Base-by-base conservation (phyloP, 2,797 vertebrate genomes). In the Leuciscus waleckii region DNA sequence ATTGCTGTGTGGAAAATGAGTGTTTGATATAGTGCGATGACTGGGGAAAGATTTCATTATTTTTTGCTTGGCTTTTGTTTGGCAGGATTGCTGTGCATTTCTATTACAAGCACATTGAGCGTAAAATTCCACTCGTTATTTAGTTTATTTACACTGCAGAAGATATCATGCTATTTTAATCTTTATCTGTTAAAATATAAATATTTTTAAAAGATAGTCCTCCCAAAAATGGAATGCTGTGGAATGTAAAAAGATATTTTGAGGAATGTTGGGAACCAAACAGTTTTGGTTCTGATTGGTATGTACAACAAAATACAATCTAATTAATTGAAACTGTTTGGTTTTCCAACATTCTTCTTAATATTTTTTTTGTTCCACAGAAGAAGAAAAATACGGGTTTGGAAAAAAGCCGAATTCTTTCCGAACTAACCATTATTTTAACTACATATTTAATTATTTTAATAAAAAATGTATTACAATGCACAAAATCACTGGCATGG, bases 1-100 rank as follows among this genome's bases (percentile, higher is more conserved):
- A 89, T 89, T 90, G 84, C 86, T 35, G 37, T 69, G 76, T 77
- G 68, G 61, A 83, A 58, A 74, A 77, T 65, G 63, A 84, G 84
- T 35, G n/a, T 35, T 58, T 85, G 79, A 85, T 79, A 21, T 71
- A 37, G 71, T 46, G 9, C 23, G 79, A 86, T 79, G 79, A 65
- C 35, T 61, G 58, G 29, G 29, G 78, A 61, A 37, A 54, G 41
- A 56, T 39, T 37, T 82, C 35, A 23, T 69, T 77, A 23, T 43
- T 63, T 81, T 85, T 58, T 29, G 43, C 67, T 51, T n/a, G 14
- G 14, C 35, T 84, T 63, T 49, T 43, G 51, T 83, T 19, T 74
- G 14, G 7, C 35, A 21, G 7, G 43, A 69, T 39, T 81, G 43
- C 71, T 58, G 17, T n/a, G 17, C 74, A 10, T 86, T 39, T 69